Conservation (phyloP, 2,797 vertebrate genomes). For the Podargus strigoides region DNA sequence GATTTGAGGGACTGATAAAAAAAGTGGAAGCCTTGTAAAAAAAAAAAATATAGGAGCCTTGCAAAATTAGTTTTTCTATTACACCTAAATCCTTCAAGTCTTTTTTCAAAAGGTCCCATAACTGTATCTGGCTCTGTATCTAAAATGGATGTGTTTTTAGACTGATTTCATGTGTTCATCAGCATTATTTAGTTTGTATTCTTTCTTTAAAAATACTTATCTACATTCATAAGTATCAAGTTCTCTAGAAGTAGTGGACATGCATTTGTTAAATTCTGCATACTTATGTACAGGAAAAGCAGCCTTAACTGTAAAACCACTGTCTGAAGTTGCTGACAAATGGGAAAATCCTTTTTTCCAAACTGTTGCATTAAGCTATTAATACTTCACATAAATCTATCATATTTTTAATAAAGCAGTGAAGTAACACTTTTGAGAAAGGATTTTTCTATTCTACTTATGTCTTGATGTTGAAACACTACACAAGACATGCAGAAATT, state of each 20-base stretch:
- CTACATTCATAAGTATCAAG: not conserved
- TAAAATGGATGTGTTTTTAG: not conserved
- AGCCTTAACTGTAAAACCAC: not conserved
- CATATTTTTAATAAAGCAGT: not conserved
- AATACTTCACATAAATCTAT: not conserved
- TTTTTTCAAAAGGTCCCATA: not conserved
- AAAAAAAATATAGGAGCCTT: not conserved
- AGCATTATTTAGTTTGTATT: slow-evolving; percentile 1
- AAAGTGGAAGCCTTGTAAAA: not conserved
- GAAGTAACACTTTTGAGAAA: not conserved
- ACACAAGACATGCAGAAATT: not conserved
- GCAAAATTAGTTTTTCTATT: not conserved
- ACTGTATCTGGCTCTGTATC: not conserved
- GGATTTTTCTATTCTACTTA: not conserved
- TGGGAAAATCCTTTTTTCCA: not conserved
- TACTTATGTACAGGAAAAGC: not conserved
- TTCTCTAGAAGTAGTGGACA: slow-evolving; percentile 22
- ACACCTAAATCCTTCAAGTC: not conserved
- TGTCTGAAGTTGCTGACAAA: not conserved
- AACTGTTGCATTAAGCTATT: not conserved
- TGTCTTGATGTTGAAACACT: not conserved
- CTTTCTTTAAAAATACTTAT: slow-evolving; percentile 18
- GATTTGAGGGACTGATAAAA: not conserved
- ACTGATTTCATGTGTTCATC: not conserved
- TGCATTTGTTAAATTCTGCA: slow-evolving; percentile 2